Conservation (phyloP, 2,797 vertebrate genomes). For the Brachyalestes nurse region DNA sequence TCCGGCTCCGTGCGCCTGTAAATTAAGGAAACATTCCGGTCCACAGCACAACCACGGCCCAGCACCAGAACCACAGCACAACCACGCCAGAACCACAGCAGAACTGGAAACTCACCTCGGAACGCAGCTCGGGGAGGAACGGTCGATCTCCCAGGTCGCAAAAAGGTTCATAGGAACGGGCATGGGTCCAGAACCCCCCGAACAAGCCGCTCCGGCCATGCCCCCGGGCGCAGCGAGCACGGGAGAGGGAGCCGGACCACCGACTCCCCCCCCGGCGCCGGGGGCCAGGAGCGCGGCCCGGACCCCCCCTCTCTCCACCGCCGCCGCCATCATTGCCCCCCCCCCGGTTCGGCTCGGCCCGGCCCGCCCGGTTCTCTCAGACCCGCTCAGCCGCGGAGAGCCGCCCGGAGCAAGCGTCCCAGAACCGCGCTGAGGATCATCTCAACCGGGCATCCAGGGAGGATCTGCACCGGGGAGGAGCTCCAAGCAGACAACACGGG, state of each 20-base stretch:
- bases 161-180: slow-evolving; percentile 78
- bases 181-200: slow-evolving; percentile 56
- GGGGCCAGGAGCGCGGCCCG: slow-evolving; percentile 13
- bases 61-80: too few relatives aligned
- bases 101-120: too few relatives aligned
- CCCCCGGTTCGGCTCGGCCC: neutral
- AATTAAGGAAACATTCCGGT: too few relatives aligned
- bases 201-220: slow-evolving; percentile 48
- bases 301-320: slow-evolving; percentile 34
- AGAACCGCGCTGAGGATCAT: slow-evolving; percentile 42
- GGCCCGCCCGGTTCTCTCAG: slow-evolving; percentile 36
- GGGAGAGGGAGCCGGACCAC: slow-evolving; percentile 33
- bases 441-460: slow-evolving; percentile 39
- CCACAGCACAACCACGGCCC: too few relatives aligned
- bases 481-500: too few relatives aligned
- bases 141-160: slow-evolving; percentile 77
- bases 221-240: slow-evolving; percentile 51
- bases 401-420: slow-evolving; percentile 29
- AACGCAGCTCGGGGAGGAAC: slow-evolving; percentile 75
- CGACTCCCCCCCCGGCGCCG: neutral
- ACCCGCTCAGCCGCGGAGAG: slow-evolving; percentile 18
- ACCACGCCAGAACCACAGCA: too few relatives aligned
- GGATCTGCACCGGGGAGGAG: too few relatives aligned
- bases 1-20: too few relatives aligned
- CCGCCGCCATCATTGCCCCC: slow-evolving; percentile 20